phyloP scores from a whole-genome alignment of 2,888 invertebrate species.

The Euplexia lucipara region DNA sequence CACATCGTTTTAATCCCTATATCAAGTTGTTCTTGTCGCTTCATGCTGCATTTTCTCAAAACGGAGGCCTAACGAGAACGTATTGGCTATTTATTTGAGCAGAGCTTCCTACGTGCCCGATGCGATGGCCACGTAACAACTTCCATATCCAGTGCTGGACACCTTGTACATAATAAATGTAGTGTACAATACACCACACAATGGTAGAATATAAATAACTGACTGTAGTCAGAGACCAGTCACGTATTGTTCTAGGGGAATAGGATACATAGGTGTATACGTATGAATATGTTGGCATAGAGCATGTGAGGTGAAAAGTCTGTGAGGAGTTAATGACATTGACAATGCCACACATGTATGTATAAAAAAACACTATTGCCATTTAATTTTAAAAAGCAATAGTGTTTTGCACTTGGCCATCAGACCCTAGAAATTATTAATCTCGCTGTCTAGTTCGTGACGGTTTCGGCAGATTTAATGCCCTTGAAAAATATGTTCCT shows the following conservation, averaged over 20 bases:
- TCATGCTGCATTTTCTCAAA: conserved; percentile 71
- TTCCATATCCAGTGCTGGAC: conserved; percentile 74
- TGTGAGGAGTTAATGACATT: conserved; percentile 14
- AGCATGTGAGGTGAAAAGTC: conserved; percentile 17
- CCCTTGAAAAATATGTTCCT: conserved; percentile 25
- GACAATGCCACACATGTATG: too few species aligned
- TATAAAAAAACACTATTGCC: too few species aligned
- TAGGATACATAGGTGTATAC: background rate
- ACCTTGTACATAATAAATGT: conserved; percentile 74
- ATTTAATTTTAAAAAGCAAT: too few species aligned
- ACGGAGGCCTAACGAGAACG: conserved; percentile 76
- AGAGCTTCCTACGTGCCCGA: conserved; percentile 76
- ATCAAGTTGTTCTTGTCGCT: conserved; percentile 57
- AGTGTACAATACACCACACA: conserved; percentile 68
- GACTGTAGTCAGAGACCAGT: conserved; percentile 52
- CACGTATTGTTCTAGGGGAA: conserved; percentile 51
- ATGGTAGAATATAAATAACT: conserved; percentile 67
- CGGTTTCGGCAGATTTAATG: conserved; percentile 5
- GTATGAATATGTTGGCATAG: conserved; percentile 11
- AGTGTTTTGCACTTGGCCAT: too few species aligned
- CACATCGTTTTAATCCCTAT: conserved; percentile 59
- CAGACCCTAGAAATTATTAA: background rate
- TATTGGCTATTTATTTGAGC: conserved; percentile 80
- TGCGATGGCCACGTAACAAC: conserved; percentile 74
- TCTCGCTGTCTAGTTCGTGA: background rate